Base-by-base conservation (phyloP, 2,888 invertebrate species). In the Phoenoteleia sp. region DNA sequence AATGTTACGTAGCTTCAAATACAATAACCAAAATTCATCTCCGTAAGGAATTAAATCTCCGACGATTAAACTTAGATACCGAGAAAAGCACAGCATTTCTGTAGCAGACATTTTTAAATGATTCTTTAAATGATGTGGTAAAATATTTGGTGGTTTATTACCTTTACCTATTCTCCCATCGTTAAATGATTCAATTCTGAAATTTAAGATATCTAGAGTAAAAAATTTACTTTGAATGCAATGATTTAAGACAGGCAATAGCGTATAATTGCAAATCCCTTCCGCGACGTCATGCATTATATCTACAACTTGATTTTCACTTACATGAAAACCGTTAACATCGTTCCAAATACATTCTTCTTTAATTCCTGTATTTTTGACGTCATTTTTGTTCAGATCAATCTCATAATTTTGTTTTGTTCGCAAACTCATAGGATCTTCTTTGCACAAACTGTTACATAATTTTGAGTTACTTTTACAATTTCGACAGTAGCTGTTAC, bases 271-370 rank as follows among this genome's bases (percentile, higher is more conserved):
- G 13, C 49, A 47, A 42, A 66, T 17, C 5, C 64, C 75, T 56
- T 75, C 64, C 3, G 7, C 2, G 3, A 64, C 5, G n/a, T 75
- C 75, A 52, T 64, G 75, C 75, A 75, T 75, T 11, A 74, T 17
- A 29, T 74, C 74, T 0, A 25, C 62, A 5, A 19, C 15, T 52
- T 9, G 11, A 62, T 74, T 74, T 42, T 49, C 21, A 3, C 29
- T 11, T 13, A 62, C 52, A 62, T 74, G 74, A 33, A 25, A 74
- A 39, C 33, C 52, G 1, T 19, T 25, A 2, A 62, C 19, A 19
- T 62, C 21, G 25, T 62, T 64, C 36, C 17, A 62, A 27, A 74
- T 36, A 19, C 60, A 60, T 13, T 13, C 3, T 33, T 74, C 60
- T 49, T 74, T 71, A 2, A 71, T 47, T 2, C 56, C 58, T n/a